Percentiles rank a stretch among this genome's conserved stretches.
Evolutionary conservation across 2,113 vertebrate genomes (phyloP).

Genomic region (Megaceryle maxima): DNA sequence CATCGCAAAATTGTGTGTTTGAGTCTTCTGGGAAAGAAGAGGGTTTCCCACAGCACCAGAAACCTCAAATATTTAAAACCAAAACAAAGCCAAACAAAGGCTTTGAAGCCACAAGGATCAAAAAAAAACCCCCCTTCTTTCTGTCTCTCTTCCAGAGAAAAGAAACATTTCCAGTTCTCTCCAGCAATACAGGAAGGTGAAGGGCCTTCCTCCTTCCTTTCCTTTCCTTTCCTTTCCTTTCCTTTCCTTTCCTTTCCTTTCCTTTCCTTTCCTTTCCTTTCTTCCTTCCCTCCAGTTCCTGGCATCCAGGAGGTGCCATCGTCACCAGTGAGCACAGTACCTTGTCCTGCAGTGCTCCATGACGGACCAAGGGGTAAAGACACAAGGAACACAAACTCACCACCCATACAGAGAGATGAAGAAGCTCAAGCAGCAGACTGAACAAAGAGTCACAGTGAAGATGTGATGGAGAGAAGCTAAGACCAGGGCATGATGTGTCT

Average conservation of each 20-base stretch:
- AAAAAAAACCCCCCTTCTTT: not conserved
- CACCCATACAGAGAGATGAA: not conserved
- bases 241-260: too few relatives aligned
- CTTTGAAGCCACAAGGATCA: accelerated
- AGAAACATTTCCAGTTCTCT: not conserved
- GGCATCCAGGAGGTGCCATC: not conserved
- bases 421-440: not conserved
- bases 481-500: not conserved
- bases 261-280: too few relatives aligned
- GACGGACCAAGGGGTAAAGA: not conserved
- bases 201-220: too few relatives aligned
- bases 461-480: not conserved
- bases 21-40: not conserved
- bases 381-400: not conserved
- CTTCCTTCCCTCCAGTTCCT: not conserved
- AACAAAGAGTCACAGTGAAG: not conserved
- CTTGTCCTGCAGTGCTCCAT: not conserved
- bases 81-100: not conserved
- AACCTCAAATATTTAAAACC: not conserved
- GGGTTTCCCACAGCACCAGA: not conserved
- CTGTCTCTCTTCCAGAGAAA: not conserved
- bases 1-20: not conserved
- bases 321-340: accelerated
- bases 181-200: not conserved
- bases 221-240: too few relatives aligned